Percentiles rank a stretch among this genome's conserved stretches.
These are phyloP conservation scores for Formicarius rufipectus DNA, from an alignment of 2,113 vertebrate species.

Conservation along the genomic window DNA sequence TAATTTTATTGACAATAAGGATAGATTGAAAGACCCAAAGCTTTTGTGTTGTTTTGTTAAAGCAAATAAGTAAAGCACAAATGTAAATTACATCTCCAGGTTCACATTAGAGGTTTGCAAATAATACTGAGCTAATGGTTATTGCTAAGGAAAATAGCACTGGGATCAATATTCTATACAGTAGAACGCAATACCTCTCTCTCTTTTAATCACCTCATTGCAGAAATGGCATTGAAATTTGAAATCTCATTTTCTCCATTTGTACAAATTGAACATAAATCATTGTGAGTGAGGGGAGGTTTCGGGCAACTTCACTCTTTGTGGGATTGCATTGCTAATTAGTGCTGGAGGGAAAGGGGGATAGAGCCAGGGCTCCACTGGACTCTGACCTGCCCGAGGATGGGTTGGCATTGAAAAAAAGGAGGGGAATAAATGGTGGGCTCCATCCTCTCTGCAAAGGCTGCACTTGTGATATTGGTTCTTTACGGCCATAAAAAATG, in stretches of 20 bases:
- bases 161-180: conserved; percentile 96
- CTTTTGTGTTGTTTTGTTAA: conserved; percentile 84
- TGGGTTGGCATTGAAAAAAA: conserved; percentile 23
- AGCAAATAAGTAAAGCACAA: conserved; percentile 83
- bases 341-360: conserved; percentile 71
- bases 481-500: background rate
- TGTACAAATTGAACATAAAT: conserved; percentile 96
- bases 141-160: conserved; percentile 97
- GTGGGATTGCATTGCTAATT: conserved; percentile 93
- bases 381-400: conserved; percentile 47
- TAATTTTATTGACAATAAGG: conserved; percentile 84
- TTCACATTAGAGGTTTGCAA: conserved; percentile 84
- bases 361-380: conserved; percentile 2
- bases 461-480: background rate
- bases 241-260: conserved; percentile 91
- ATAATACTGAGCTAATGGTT: conserved; percentile 92
- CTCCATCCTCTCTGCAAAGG: background rate
- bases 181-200: conserved; percentile 91
- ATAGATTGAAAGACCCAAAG: conserved; percentile 79
- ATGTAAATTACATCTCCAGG: conserved; percentile 84
- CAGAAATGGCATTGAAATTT: conserved; percentile 94
- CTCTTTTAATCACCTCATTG: conserved; percentile 95
- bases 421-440: background rate
- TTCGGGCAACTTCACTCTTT: conserved; percentile 83
- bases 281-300: conserved; percentile 86